Conservation (phyloP, 2,797 vertebrate species). For the Aeoliscus strigatus region DNA sequence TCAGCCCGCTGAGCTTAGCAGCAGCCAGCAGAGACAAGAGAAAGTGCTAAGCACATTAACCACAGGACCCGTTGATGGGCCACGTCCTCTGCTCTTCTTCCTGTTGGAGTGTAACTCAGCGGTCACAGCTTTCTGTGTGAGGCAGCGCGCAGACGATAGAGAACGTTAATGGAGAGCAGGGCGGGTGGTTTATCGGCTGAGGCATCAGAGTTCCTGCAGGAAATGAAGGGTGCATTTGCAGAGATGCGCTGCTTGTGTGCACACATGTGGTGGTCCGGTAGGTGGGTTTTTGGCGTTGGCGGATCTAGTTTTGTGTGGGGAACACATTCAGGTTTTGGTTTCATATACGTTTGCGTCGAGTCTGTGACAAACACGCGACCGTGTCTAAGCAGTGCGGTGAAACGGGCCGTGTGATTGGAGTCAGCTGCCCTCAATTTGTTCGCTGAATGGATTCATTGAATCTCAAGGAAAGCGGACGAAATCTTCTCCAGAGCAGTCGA, state of each 20-base stretch:
- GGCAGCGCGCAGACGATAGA: background rate
- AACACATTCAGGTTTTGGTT: too few relatives aligned
- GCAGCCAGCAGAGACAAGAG: constrained; percentile 11
- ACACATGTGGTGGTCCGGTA: constrained; percentile 25
- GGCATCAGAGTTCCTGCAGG: constrained; percentile 39
- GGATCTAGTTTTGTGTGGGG: too few relatives aligned
- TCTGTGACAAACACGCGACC: too few relatives aligned
- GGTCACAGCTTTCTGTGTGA: background rate
- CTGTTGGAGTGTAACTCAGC: constrained; percentile 1
- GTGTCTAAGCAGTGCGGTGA: too few relatives aligned
- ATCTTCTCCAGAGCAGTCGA: too few relatives aligned
- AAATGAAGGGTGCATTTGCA: constrained; percentile 53
- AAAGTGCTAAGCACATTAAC: constrained; percentile 34
- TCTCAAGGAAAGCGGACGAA: too few relatives aligned
- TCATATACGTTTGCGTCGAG: too few relatives aligned
- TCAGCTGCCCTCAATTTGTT: too few relatives aligned
- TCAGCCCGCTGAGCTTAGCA: constrained; percentile 15
- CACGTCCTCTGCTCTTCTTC: constrained; percentile 15
- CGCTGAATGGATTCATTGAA: too few relatives aligned
- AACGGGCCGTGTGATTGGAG: too few relatives aligned
- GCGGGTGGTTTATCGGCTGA: constrained; percentile 6
- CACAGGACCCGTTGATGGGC: constrained; percentile 14
- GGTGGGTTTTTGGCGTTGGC: too few relatives aligned
- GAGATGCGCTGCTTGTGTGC: constrained; percentile 2
- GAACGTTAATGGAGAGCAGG: constrained; percentile 4